Evolutionary conservation across 2,888 invertebrate genomes (phyloP), one percentile per base, ranked within the genome.

Genomic region (Agrochola circellaris): DNA sequence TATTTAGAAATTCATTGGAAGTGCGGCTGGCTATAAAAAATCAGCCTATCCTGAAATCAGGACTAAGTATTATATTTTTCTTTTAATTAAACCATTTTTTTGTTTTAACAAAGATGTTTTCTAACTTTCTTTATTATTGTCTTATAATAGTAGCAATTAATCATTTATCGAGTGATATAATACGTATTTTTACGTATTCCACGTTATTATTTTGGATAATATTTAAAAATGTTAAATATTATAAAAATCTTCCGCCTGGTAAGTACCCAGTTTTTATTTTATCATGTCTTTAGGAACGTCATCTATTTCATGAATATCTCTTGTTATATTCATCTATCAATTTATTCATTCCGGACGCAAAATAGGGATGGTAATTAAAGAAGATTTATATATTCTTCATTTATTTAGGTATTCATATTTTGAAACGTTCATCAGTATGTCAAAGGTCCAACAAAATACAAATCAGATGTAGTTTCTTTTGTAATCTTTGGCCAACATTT

Each of bases 161-260:
- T 30, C 66, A 4, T 66, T 72, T 78, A 38, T 66, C 80, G 20
- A 85, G 48, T 73, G 62, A 66, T 20, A 9, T 73, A 56, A 60
- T 78, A 54, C 78, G 82, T 65, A 71, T 77, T 51, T 80, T 82
- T 64, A 71, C 75, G 64, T 73, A 70, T 51, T 71, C 73, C n/a
- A 81, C 77, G 6, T 45, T 71, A 45, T 13, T 75, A 17, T 77
- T 83, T 69, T 87, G 83, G 83, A 71, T 82, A 34, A 23, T 84
- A 45, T 30, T 84, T 17, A 84, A 77, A 62, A 73, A 79, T 23
- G 15, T 87, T 15, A 77, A 64, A 51, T 83, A 84, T 74, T 83
- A 87, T 65, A 83, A 73, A 81, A 82, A 26, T 17, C 89, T 90
- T 62, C 90, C 90, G 2, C 90, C 90, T 51, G 90, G 90, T 90